Base-by-base conservation (phyloP, 2,888 invertebrate species). In the Coleophora flavipennella region DNA sequence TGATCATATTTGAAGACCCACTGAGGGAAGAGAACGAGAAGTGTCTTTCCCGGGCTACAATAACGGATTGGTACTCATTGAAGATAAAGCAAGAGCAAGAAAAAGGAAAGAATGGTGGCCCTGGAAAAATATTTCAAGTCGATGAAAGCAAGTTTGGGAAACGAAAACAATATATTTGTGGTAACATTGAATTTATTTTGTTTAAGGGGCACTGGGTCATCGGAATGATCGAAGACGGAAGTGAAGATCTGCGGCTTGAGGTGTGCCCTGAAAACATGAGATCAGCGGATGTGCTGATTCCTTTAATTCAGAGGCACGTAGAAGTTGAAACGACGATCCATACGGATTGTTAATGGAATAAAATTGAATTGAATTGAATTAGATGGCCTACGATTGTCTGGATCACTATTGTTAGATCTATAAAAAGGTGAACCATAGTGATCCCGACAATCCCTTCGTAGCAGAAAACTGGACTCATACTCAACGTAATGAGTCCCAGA, bases 71-170 rank as follows among this genome's bases (percentile, higher is more conserved):
- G 50, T 47, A 40, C 31, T 44, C 11, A 2, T 46, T 47, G 31
- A 27, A 49, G 14, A 8, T 49, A 11, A 47, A 49, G 12, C 35
- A 48, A 3, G 28, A 40, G 4, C 37, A 37, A 6, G 2, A n/a
- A 6, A 13, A 11, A 4, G 28, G 12, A 13, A 54, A 50, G 32
- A 52, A 50, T 27, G 47, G 48, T n/a, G n/a, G n/a, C n/a, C n/a
- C n/a, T n/a, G n/a, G n/a, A n/a, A n/a, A n/a, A n/a, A n/a, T n/a
- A n/a, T n/a, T n/a, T n/a, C n/a, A n/a, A n/a, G n/a, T n/a, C n/a
- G n/a, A n/a, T n/a, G n/a, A n/a, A n/a, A n/a, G n/a, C n/a, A n/a
- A n/a, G n/a, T n/a, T n/a, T n/a, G n/a, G n/a, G n/a, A n/a, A n/a
- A n/a, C n/a, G n/a, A n/a, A n/a, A n/a, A n/a, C n/a, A n/a, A n/a